Evolutionary conservation across 2,797 vertebrate genomes (phyloP).

Genomic region (Enteromius trimaculatus): DNA sequence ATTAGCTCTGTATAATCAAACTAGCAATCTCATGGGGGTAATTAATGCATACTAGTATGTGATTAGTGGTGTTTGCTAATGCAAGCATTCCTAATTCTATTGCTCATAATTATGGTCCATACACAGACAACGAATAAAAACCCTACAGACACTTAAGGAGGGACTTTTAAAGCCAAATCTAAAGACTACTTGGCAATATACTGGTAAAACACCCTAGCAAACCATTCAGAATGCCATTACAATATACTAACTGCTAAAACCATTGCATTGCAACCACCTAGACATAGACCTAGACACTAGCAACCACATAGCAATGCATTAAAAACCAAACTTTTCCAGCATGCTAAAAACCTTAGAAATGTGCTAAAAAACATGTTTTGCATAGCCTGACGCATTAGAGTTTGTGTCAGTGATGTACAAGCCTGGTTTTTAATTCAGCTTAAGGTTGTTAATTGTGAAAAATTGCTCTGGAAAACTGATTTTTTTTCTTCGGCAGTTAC

Average conservation of each 20-base stretch:
- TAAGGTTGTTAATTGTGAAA: not conserved
- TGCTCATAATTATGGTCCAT: not conserved
- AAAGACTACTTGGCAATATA: not conserved
- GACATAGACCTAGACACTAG: not conserved
- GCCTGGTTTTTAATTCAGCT: not conserved
- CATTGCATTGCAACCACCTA: not conserved
- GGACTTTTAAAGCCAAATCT: not conserved
- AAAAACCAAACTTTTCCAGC: not conserved
- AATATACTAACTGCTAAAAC: not conserved
- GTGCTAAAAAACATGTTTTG: not conserved
- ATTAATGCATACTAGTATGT: conserved; percentile 22
- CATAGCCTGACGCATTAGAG: not conserved
- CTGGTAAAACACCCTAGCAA: not conserved
- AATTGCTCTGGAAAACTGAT: not conserved
- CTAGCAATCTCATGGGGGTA: conserved; percentile 4
- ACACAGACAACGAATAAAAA: not conserved
- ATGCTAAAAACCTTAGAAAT: conserved; percentile 1
- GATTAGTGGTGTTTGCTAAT: not conserved
- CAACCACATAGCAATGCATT: not conserved
- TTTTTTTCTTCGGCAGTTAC: conserved; percentile 80
- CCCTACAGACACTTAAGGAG: not conserved
- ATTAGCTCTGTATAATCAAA: conserved; percentile 26
- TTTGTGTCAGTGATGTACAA: not conserved
- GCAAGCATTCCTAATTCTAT: not conserved
- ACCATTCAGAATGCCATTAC: not conserved